Conservation (phyloP, 2,888 invertebrate species). For the Myopa tessellatipennis region DNA sequence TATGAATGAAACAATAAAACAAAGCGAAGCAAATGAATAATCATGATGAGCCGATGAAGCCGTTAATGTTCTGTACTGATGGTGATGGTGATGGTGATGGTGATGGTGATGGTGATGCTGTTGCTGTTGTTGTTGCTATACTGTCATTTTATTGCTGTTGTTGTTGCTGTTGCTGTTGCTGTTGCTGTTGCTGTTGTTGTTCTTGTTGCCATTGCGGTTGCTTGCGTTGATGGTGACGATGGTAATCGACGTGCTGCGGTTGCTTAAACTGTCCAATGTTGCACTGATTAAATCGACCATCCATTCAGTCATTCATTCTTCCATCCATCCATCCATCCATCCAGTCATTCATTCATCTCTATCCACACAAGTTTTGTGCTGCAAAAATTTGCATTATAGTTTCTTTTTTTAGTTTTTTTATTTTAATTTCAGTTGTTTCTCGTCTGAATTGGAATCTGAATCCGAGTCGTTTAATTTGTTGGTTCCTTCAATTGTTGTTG, state of each 20-base stretch:
- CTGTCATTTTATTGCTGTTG: conserved; percentile 11
- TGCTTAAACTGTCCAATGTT: conserved; percentile 12
- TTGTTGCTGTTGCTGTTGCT: conserved; percentile 1
- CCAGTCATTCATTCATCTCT: background rate
- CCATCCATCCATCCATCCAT: conserved; percentile 12
- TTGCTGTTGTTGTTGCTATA: too few relatives aligned
- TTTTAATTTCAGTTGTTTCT: conserved; percentile 25
- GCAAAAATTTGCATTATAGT: background rate
- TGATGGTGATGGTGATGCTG: conserved; percentile 1
- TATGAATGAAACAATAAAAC: conserved; percentile 30
- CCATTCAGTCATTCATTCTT: conserved; percentile 1
- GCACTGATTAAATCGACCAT: conserved; percentile 28
- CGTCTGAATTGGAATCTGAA: background rate
- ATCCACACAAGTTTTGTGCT: background rate
- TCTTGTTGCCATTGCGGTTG: conserved; percentile 31
- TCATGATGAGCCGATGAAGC: conserved; percentile 26
- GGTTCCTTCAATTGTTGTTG: conserved; percentile 11
- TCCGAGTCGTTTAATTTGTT: background rate
- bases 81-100: conserved; percentile 10
- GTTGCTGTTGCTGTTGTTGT: conserved; percentile 17
- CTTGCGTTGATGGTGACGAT: conserved; percentile 21
- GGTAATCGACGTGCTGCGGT: conserved; percentile 33
- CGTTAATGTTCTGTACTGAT: conserved; percentile 11
- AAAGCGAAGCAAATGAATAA: conserved; percentile 27
- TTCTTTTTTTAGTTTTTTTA: background rate